phyloP scores from a whole-genome alignment of 53 echinoderm and acorn worm species.

The Zoroaster sp. region DNA sequence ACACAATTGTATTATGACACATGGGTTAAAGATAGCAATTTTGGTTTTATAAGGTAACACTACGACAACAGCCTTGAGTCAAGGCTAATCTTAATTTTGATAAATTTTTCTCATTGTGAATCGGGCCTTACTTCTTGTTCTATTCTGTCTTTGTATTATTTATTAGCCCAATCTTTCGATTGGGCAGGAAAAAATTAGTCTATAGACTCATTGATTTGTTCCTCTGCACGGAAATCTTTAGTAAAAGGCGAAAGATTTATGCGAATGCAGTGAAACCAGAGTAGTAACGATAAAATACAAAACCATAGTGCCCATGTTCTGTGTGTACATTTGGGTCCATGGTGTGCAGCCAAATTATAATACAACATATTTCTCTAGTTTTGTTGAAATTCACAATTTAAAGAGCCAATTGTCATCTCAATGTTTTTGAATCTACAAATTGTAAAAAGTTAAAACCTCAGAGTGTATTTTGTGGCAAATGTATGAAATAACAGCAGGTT shows the following conservation, averaged over 20 bases:
- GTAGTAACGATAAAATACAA: neutral
- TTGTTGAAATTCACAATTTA: neutral
- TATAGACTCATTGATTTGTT: constrained; percentile 85
- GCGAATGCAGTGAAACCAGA: constrained; percentile 90
- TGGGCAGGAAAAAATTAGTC: constrained; percentile 73
- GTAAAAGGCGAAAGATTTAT: constrained; percentile 96
- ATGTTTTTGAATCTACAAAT: neutral
- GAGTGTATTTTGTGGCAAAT: too few species aligned
- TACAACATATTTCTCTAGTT: neutral
- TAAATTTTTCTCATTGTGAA: neutral
- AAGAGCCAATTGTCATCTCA: neutral
- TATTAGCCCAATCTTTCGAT: constrained; percentile 66
- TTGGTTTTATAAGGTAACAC: too few species aligned
- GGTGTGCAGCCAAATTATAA: neutral
- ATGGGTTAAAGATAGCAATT: too few species aligned
- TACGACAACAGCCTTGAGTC: too few species aligned
- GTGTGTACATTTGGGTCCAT: neutral
- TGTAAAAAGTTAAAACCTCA: too few species aligned
- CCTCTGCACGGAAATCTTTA: constrained; percentile 95
- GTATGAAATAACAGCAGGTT: neutral
- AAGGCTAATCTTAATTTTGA: too few species aligned
- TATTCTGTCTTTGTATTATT: constrained; percentile 57
- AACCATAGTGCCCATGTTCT: neutral
- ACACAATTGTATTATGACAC: too few species aligned
- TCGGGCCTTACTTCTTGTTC: neutral